phyloP scores from a whole-genome alignment of 2,797 vertebrate species.

The Darevskia mixta region DNA sequence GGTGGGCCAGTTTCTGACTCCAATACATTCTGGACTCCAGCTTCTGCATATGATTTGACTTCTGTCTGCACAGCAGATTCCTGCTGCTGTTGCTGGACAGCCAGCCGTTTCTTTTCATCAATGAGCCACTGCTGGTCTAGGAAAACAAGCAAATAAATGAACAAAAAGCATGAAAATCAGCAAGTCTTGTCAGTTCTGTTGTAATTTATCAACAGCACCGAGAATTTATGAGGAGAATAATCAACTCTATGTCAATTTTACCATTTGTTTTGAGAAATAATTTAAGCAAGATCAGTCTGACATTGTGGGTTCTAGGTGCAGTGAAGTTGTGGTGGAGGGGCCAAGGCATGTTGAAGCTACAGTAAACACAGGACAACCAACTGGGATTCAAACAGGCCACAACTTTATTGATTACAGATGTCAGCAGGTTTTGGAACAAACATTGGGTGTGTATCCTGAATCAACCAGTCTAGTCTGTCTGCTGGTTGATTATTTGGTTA shows the following conservation, averaged over 20 bases:
- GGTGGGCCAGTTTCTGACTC: constrained; percentile 62
- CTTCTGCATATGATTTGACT: constrained; percentile 60
- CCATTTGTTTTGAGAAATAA: not conserved
- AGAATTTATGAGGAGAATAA: not conserved
- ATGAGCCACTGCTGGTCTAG: constrained; percentile 91
- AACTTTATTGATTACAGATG: no score
- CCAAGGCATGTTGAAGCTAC: no score
- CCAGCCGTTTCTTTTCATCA: constrained; percentile 82
- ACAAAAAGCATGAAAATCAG: constrained; percentile 45
- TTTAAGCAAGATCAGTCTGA: not conserved
- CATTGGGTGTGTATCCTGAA: no score
- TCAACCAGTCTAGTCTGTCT: no score
- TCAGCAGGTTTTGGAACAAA: no score
- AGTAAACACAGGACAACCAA: no score
- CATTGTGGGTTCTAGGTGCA: no score
- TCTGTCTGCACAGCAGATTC: constrained; percentile 88
- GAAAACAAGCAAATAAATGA: constrained; percentile 54
- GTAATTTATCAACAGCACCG: constrained; percentile 25
- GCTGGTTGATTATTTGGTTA: no score
- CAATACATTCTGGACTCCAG: constrained; percentile 57
- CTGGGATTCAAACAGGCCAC: no score
- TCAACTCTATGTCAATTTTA: not conserved
- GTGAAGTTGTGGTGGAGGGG: no score
- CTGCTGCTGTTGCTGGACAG: constrained; percentile 77
- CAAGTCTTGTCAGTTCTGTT: not conserved